A percentile compares a stretch with the other conserved stretches of the same genome.
Conservation (phyloP, 2,113 vertebrate species). For the Dasyurus viverrinus region DNA sequence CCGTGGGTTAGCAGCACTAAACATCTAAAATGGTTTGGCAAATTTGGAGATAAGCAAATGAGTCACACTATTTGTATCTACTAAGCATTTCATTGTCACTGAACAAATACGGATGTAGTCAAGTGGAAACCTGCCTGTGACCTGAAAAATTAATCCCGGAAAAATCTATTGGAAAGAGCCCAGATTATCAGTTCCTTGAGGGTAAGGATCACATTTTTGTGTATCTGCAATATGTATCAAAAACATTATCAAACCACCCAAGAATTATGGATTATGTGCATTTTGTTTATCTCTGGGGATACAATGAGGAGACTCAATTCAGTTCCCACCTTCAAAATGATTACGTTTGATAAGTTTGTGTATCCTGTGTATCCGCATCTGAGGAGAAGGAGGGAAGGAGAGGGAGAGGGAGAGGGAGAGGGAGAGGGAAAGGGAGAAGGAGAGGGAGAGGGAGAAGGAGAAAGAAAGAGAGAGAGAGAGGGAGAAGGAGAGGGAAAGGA, state of each 20-base stretch:
- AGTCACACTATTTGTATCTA: background rate
- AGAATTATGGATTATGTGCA: background rate
- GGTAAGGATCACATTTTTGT: background rate
- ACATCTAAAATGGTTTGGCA: background rate
- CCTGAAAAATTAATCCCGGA: background rate
- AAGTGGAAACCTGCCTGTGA: background rate
- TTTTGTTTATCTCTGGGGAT: background rate
- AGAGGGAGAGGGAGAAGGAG: background rate
- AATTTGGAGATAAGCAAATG: background rate
- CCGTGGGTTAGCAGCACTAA: slow-evolving; percentile 64
- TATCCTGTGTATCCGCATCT: background rate
- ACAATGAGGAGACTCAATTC: background rate
- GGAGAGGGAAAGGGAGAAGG: too few species aligned
- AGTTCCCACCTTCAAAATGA: background rate
- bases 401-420: background rate
- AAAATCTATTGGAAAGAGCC: background rate
- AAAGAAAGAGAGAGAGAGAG: background rate
- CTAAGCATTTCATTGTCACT: background rate
- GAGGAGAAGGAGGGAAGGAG: background rate
- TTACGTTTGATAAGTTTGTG: background rate
- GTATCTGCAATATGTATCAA: background rate
- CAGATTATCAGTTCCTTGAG: background rate
- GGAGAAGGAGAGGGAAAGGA: background rate
- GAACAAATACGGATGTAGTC: background rate
- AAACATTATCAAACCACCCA: background rate